A percentile compares a stretch with the other conserved stretches of the same genome.
Evolutionary conservation across 2,797 vertebrate genomes (phyloP).

Genomic region (Amphiprion clarkii): DNA sequence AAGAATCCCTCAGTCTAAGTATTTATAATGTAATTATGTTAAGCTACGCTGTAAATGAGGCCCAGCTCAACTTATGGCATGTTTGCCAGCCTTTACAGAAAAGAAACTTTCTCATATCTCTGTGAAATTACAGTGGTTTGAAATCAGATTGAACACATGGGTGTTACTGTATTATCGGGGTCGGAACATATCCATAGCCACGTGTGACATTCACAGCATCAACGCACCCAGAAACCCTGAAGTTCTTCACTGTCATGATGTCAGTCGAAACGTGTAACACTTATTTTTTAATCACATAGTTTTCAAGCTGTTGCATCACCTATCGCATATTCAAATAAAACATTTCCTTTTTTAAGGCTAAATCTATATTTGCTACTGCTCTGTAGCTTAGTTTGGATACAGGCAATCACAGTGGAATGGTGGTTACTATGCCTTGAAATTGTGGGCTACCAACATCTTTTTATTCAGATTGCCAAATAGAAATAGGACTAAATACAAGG

Average conservation of each 20-base stretch:
- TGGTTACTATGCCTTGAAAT: neutral
- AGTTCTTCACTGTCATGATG: neutral
- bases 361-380: neutral
- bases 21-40: neutral
- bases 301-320: neutral
- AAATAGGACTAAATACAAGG: neutral
- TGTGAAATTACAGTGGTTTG: conserved; percentile 3
- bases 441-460: neutral
- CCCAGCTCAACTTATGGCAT: neutral
- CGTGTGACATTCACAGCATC: conserved; percentile 17
- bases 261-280: neutral
- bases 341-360: rapidly evolving
- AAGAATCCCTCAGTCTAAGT: neutral
- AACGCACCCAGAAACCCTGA: conserved; percentile 23
- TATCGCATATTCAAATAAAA: conserved; percentile 1
- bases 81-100: neutral
- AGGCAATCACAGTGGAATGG: neutral
- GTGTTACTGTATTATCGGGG: neutral
- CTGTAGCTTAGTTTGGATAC: neutral
- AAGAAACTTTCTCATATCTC: neutral
- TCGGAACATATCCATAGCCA: conserved; percentile 18
- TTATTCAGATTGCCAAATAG: neutral
- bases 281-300: no score
- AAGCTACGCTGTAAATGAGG: neutral
- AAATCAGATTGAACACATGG: conserved; percentile 11